Evolutionary conservation across 1,140 invertebrate genomes (phyloP), one percentile per base, ranked within the genome.

Genomic region (Harlomillsia oculata): DNA sequence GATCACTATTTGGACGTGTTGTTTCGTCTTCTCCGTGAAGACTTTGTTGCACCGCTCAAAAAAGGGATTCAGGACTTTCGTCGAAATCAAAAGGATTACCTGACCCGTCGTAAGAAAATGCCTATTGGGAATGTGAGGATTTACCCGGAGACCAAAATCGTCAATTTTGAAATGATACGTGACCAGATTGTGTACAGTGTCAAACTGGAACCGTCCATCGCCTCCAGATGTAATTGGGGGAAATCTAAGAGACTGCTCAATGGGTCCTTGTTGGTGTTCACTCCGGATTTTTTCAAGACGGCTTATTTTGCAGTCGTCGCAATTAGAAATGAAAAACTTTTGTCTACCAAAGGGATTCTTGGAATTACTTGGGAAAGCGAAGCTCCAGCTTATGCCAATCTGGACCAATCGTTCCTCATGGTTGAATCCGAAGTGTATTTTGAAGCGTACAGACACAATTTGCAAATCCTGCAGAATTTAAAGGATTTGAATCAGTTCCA

Each of bases 1-100:
- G 74, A 83, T 26, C 78, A 87, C 61, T 91, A 91, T 67, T 69
- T 91, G 11, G 83, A 87, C 65, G 75, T 82, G 0, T 87, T 90
- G 63, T 87, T 85, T 66, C 71, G 83, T 11, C 70, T 89, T 2
- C 69, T 90, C 20, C 69, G 83, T 9, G 85, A 89, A 72, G 62
- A 64, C 49, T 64, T 64, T 32, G 55, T 61, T 11, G 16, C 14
- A 29, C 62, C 62, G 14, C 28, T 64, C 3, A 39, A 53, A 37
- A 43, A 54, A 14, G 59, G 58, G 34, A 36, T 64, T 26, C 58
- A 55, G 21, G 58, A 60, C 18, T 56, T 51, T 23, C n/a, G n/a
- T n/a, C n/a, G n/a, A n/a, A n/a, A n/a, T n/a, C n/a, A n/a, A n/a
- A n/a, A n/a, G n/a, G n/a, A n/a, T n/a, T n/a, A n/a, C n/a, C n/a